Percentiles rank a stretch among this genome's conserved stretches.
These are phyloP conservation scores for Cyprinus carpio DNA, from an alignment of 2,113 vertebrate species.

Conservation along the genomic window DNA sequence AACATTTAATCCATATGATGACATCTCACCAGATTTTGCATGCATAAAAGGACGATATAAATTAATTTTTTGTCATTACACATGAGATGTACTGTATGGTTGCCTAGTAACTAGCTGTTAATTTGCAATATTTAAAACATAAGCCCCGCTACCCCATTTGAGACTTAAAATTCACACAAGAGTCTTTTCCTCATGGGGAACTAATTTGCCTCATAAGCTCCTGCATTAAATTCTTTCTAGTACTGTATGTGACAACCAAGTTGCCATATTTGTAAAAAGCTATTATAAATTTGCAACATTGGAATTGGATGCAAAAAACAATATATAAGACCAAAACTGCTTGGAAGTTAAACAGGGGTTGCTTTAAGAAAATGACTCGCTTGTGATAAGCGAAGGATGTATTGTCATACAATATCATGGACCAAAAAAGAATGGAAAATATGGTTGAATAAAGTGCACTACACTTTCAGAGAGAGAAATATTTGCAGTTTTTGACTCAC, in stretches of 20 bases:
- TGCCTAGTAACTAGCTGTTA: constrained; percentile 20
- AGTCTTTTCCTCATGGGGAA: background rate
- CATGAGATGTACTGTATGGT: background rate
- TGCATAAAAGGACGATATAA: background rate
- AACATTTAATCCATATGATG: background rate
- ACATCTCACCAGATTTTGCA: background rate
- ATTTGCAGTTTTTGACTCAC: background rate
- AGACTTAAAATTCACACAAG: background rate
- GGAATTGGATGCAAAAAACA: background rate
- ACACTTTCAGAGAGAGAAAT: background rate
- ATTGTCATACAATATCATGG: background rate
- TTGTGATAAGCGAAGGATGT: background rate
- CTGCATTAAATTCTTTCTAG: constrained; percentile 3
- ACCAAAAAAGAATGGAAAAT: background rate
- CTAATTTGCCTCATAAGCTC: background rate
- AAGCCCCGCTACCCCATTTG: background rate
- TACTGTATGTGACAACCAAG: background rate
- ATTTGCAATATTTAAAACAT: background rate
- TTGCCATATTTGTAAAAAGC: background rate
- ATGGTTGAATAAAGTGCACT: background rate
- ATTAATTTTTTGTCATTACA: background rate
- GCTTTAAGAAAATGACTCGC: background rate
- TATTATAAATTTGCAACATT: too few species aligned
- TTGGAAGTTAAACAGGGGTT: too few species aligned
- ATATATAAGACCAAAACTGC: background rate